Conservation (phyloP, 2,797 vertebrate species). For the Scolopax rusticola region DNA sequence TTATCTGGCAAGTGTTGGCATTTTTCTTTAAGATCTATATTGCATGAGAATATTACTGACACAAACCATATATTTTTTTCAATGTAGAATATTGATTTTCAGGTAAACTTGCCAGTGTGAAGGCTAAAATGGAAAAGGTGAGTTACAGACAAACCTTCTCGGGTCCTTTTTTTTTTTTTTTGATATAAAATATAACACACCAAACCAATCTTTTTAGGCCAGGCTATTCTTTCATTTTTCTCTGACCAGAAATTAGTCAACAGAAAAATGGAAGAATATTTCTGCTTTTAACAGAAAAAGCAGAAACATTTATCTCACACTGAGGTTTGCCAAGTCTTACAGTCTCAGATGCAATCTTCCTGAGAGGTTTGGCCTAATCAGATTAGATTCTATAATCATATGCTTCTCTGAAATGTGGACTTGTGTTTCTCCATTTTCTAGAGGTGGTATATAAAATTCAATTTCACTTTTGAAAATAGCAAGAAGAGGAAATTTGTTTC, state of each 20-base stretch:
- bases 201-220: not conserved
- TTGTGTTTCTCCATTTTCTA: not conserved
- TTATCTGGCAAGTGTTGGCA: not conserved
- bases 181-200: not conserved
- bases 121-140: constrained; percentile 24
- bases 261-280: not conserved
- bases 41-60: constrained; percentile 5
- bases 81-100: constrained; percentile 54
- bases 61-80: not conserved
- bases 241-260: not conserved
- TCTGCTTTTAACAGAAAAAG: not conserved
- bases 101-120: constrained; percentile 5
- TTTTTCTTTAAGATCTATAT: constrained; percentile 51
- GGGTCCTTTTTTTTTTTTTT: not conserved
- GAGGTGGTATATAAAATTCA: not conserved
- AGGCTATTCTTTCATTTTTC: constrained; percentile 3
- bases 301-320: not conserved
- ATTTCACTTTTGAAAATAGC: not conserved
- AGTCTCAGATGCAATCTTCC: not conserved
- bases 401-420: not conserved
- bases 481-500: not conserved
- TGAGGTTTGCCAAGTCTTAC: not conserved
- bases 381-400: not conserved
- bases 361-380: not conserved
- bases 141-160: constrained; percentile 5